Conservation (phyloP, 2,888 invertebrate genomes). For the Baronia brevicornis region DNA sequence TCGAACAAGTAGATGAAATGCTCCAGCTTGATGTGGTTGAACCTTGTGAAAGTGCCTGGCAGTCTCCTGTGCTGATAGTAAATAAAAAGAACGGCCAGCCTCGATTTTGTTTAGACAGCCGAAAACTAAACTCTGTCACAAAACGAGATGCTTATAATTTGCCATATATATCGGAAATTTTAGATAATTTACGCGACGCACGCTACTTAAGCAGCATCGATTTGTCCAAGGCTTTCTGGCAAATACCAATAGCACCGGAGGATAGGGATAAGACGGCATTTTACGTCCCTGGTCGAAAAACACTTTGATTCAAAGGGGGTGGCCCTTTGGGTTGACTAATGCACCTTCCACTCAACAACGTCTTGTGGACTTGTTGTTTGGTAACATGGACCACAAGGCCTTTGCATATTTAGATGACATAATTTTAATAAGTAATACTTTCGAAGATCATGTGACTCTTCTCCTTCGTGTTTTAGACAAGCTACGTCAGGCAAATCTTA, state of each 20-base stretch:
- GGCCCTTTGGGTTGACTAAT: conserved; percentile 19
- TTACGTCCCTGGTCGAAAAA: conserved; percentile 18
- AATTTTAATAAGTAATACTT: conserved; percentile 17
- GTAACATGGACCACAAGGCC: conserved; percentile 19
- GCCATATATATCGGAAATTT: conserved; percentile 18
- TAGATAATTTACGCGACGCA: conserved; percentile 20
- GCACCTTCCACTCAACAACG: no score
- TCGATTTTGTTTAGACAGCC: conserved; percentile 20
- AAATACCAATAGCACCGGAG: no score
- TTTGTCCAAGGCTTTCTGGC: no score
- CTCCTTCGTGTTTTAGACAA: no score
- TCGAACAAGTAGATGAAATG: conserved; percentile 16
- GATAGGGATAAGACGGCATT: conserved; percentile 21
- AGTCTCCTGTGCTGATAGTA: conserved; percentile 18
- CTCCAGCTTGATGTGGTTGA: conserved; percentile 11
- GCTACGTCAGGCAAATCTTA: conserved; percentile 21
- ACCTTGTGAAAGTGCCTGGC: conserved; percentile 21
- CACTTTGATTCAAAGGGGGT: conserved; percentile 14
- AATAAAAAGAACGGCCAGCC: conserved; percentile 17
- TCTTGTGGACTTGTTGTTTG: conserved; percentile 17
- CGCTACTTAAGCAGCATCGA: no score
- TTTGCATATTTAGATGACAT: conserved; percentile 24
- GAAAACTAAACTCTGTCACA: conserved; percentile 17
- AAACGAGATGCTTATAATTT: conserved; percentile 18
- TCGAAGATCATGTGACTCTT: conserved; percentile 22